Evolutionary conservation across 2,113 vertebrate genomes (phyloP).

Genomic region (Dicerorhinus sumatrensis): DNA sequence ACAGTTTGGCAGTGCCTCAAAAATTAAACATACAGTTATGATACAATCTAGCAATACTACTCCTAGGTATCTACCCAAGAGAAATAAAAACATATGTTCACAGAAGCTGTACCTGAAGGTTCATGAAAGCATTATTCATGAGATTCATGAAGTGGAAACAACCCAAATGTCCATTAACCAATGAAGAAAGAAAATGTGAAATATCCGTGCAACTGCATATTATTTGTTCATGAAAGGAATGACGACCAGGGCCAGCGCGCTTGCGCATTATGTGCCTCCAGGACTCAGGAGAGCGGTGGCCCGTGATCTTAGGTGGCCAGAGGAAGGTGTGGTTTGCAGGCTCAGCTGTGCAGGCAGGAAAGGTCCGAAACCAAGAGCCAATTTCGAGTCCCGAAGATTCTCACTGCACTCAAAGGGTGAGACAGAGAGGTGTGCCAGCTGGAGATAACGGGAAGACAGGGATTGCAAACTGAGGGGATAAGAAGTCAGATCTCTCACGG

Average conservation of each 20-base stretch:
- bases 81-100: neutral
- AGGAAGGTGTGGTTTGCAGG: neutral
- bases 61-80: neutral
- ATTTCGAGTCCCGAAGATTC: rapidly evolving
- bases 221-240: rapidly evolving
- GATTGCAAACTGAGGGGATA: neutral
- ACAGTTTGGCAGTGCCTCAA: neutral
- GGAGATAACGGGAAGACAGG: rapidly evolving
- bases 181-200: neutral
- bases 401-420: rapidly evolving
- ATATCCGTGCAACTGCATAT: neutral
- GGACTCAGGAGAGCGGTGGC: rapidly evolving
- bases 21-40: neutral
- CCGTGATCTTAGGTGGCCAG: neutral
- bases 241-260: too few relatives aligned
- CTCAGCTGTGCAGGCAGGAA: rapidly evolving
- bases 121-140: neutral
- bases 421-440: neutral
- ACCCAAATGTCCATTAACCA: neutral
- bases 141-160: neutral
- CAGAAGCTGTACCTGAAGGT: neutral
- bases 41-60: neutral
- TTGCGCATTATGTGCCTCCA: too few relatives aligned
- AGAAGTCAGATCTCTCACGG: neutral
- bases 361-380: rapidly evolving